These are phyloP conservation scores for Hestina assimilis DNA, from an alignment of 1,140 invertebrate species.

Conservation along the genomic window DNA sequence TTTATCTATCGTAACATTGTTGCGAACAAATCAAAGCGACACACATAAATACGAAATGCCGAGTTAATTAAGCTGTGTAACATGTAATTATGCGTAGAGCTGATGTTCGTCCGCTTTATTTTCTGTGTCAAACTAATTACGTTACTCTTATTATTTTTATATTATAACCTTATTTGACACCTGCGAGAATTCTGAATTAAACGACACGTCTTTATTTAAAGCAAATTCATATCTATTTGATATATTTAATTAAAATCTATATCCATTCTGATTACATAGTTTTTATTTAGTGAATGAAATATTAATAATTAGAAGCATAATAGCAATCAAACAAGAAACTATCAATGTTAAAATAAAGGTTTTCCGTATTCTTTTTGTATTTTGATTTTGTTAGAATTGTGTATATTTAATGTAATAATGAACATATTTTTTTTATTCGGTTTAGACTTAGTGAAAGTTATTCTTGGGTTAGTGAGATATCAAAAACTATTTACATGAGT, in stretches of 20 bases:
- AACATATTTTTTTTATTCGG: too few relatives aligned
- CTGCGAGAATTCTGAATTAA: slow-evolving; percentile 6
- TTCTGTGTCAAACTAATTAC: slow-evolving; percentile 23
- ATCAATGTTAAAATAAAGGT: too few relatives aligned
- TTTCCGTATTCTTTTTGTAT: too few relatives aligned
- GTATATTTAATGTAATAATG: too few relatives aligned
- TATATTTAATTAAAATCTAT: too few relatives aligned
- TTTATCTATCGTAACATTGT: background rate
- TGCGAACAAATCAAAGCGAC: slow-evolving; percentile 6
- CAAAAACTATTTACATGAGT: too few relatives aligned
- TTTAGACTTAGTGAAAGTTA: too few relatives aligned
- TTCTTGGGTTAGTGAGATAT: too few relatives aligned
- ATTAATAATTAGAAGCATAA: too few relatives aligned
- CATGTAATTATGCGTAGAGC: slow-evolving; percentile 11
- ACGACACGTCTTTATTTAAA: slow-evolving; percentile 5
- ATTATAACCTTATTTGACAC: slow-evolving; percentile 11
- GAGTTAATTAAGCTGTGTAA: slow-evolving; percentile 19
- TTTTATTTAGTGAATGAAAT: background rate
- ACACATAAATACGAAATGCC: slow-evolving; percentile 12
- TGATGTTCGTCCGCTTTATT: slow-evolving; percentile 19
- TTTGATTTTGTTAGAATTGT: too few relatives aligned
- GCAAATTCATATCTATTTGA: slow-evolving; percentile 1
- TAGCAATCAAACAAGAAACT: too few relatives aligned
- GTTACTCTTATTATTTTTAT: slow-evolving; percentile 10
- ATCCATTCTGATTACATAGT: too few relatives aligned